Evolutionary conservation across 2,797 vertebrate genomes (phyloP).

Genomic region (Microctenopoma stevenorrisi): DNA sequence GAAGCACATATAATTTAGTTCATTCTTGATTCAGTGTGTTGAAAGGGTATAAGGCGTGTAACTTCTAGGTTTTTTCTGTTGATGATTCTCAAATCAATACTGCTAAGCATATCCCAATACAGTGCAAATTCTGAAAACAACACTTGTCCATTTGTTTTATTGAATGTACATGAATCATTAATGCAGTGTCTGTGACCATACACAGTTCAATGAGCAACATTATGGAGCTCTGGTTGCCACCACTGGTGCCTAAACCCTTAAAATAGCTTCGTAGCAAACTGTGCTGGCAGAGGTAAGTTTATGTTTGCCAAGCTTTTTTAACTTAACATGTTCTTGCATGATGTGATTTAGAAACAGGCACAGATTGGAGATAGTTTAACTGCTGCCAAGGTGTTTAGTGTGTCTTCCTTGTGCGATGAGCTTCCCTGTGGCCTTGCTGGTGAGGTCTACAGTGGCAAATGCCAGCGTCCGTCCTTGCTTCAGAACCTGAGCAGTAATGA

Average conservation of each 20-base stretch:
- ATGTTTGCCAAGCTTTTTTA: background rate
- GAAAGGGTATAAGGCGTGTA: constrained; percentile 81
- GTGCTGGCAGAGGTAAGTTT: constrained; percentile 20
- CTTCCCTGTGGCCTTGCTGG: constrained; percentile 91
- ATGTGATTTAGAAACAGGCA: constrained; percentile 15
- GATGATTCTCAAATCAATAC: constrained; percentile 79
- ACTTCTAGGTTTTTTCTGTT: constrained; percentile 67
- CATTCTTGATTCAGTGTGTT: constrained; percentile 89
- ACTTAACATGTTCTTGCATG: constrained; percentile 2
- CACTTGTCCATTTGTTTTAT: constrained; percentile 73
- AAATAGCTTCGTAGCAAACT: constrained; percentile 18
- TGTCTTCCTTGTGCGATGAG: constrained; percentile 95
- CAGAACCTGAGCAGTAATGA: constrained; percentile 94
- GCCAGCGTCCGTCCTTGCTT: constrained; percentile 92
- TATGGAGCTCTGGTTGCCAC: background rate
- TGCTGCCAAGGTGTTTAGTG: constrained; percentile 91
- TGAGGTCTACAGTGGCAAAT: constrained; percentile 93
- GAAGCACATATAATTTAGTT: constrained; percentile 89
- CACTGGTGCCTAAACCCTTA: background rate
- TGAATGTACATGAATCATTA: constrained; percentile 48
- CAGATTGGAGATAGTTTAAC: constrained; percentile 38
- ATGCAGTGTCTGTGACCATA: constrained; percentile 1
- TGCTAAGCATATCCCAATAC: constrained; percentile 85
- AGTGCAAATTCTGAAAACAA: constrained; percentile 78
- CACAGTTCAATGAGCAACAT: background rate